A percentile compares a stretch with the other conserved stretches of the same genome.
Conservation (phyloP, 2,797 vertebrate species). For the Rhabdophis nuchalis region DNA sequence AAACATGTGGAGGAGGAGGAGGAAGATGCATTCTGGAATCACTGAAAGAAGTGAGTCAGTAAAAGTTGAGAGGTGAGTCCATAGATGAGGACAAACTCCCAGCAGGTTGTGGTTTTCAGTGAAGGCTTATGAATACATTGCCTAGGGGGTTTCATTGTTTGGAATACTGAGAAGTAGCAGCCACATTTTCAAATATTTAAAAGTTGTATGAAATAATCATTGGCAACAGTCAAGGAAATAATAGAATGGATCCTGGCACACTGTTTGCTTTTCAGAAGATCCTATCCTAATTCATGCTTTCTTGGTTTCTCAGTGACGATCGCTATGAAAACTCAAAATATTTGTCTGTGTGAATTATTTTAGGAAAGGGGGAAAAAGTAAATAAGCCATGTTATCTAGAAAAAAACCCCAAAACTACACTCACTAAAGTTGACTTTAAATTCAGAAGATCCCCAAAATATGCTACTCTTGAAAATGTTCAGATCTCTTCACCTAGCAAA, state of each 20-base stretch:
- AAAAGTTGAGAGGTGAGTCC: neutral
- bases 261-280: neutral
- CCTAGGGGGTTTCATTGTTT: neutral
- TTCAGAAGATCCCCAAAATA: neutral
- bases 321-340: neutral
- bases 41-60: neutral
- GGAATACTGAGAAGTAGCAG: neutral
- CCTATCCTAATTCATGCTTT: neutral
- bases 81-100: neutral
- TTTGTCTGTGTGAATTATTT: neutral
- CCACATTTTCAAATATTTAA: slow-evolving; percentile 10
- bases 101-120: neutral
- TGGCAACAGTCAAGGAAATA: neutral
- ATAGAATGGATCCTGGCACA: neutral
- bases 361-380: neutral
- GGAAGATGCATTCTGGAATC: neutral
- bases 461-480: neutral
- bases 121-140: neutral
- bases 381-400: neutral
- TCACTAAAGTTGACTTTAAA: neutral
- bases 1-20: neutral
- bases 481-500: neutral
- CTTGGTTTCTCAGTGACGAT: neutral
- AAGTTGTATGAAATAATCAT: neutral
- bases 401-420: neutral